Evolutionary conservation across 1,140 invertebrate genomes (phyloP).

Genomic region (Drosophila santomea): DNA sequence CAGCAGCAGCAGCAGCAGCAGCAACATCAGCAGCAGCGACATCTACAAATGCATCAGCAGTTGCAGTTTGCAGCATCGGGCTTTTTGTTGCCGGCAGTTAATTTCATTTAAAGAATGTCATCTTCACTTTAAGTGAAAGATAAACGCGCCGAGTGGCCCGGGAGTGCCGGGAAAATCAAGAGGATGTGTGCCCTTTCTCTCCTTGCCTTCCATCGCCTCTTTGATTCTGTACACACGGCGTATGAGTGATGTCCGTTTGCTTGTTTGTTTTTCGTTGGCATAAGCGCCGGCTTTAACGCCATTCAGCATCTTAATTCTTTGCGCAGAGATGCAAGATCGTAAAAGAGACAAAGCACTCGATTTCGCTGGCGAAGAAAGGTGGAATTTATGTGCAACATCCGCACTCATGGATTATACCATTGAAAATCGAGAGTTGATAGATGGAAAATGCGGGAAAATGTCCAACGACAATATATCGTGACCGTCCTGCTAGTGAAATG

Average conservation of each 20-base stretch:
- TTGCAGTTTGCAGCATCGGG: constrained; percentile 23
- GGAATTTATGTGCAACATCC: constrained; percentile 48
- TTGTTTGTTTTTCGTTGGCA: constrained; percentile 30
- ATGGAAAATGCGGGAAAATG: constrained; percentile 43
- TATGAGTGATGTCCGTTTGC: constrained; percentile 66
- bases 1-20: constrained; percentile 36
- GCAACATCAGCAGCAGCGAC: constrained; percentile 45
- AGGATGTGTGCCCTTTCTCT: constrained; percentile 56
- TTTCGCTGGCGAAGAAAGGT: constrained; percentile 49
- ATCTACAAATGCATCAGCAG: constrained; percentile 37
- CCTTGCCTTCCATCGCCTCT: constrained; percentile 18
- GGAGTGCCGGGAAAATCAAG: constrained; percentile 53
- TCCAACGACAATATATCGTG: constrained; percentile 15
- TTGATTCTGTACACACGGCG: constrained; percentile 50
- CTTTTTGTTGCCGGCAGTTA: constrained; percentile 80
- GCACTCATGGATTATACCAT: constrained; percentile 42
- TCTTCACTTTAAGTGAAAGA: constrained; percentile 85
- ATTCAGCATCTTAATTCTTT: constrained; percentile 38
- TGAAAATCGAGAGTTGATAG: constrained; percentile 46
- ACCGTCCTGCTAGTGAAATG: constrained; percentile 15
- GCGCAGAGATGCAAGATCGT: constrained; percentile 15
- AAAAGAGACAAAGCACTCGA: constrained; percentile 34
- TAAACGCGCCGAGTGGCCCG: constrained; percentile 66
- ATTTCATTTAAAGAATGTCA: constrained; percentile 85
- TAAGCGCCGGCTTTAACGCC: constrained; percentile 8